Conservation (phyloP, 2,888 invertebrate genomes). For the Zaprionus bogoriensis region DNA sequence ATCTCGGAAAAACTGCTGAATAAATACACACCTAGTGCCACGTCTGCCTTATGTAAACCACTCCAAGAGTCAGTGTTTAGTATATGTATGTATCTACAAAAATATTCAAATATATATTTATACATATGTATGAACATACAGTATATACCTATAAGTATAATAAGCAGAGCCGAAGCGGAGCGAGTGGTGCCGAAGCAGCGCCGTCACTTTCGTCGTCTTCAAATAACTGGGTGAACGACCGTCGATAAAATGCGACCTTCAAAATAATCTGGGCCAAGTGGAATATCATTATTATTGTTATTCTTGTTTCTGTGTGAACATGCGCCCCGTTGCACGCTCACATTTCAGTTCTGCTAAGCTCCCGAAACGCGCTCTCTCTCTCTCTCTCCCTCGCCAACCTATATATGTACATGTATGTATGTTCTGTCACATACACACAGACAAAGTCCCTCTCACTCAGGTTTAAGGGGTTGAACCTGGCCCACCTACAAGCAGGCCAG, state of each 20-base stretch:
- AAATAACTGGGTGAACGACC: slow-evolving; percentile 83
- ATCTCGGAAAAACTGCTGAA: slow-evolving; percentile 67
- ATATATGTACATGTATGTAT: background rate
- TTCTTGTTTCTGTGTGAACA: slow-evolving; percentile 17
- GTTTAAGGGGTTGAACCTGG: slow-evolving; percentile 16
- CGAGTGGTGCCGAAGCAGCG: slow-evolving; percentile 27
- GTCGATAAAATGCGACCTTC: slow-evolving; percentile 83
- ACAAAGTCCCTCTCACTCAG: background rate
- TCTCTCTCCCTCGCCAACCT: background rate
- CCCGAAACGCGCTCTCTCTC: slow-evolving; percentile 15
- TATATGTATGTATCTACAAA: slow-evolving; percentile 13
- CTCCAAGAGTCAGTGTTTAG: slow-evolving; percentile 13
- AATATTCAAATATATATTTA: slow-evolving; percentile 8
- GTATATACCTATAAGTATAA: background rate
- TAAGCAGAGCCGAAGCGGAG: slow-evolving; percentile 12
- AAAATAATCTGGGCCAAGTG: slow-evolving; percentile 83
- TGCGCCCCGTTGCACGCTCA: slow-evolving; percentile 3
- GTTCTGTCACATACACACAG: background rate
- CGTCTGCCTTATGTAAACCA: slow-evolving; percentile 29
- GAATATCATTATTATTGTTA: slow-evolving; percentile 69
- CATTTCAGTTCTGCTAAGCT: background rate
- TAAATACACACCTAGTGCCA: slow-evolving; percentile 66
- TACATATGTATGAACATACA: slow-evolving; percentile 1
- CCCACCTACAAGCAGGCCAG: slow-evolving; percentile 14
- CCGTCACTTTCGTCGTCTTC: slow-evolving; percentile 25